A percentile compares a stretch with the other conserved stretches of the same genome.
Evolutionary conservation across 1,140 invertebrate genomes (phyloP).

Genomic region (Neodiprion lecontei): DNA sequence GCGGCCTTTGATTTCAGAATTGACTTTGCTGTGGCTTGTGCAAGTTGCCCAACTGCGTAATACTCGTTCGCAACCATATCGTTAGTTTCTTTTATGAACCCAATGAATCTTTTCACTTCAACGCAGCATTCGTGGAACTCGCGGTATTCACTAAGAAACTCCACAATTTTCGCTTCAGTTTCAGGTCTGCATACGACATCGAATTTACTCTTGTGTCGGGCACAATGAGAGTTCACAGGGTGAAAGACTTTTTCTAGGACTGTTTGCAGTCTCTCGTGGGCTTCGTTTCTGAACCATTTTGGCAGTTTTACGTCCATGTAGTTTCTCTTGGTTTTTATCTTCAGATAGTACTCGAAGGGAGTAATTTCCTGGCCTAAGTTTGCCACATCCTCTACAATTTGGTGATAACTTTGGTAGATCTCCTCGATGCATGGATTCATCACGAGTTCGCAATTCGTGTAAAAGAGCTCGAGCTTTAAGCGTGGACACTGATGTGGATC

Average conservation of each 20-base stretch:
- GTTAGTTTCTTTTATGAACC: constrained; percentile 40
- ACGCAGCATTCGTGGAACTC: constrained; percentile 41
- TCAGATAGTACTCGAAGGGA: constrained; percentile 49
- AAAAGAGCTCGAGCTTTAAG: constrained; percentile 49
- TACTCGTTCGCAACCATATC: constrained; percentile 42
- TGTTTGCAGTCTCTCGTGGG: constrained; percentile 42
- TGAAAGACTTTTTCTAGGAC: constrained; percentile 44
- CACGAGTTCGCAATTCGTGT: constrained; percentile 38
- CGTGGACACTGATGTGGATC: constrained; percentile 40
- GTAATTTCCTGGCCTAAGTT: constrained; percentile 50
- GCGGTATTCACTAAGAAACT: constrained; percentile 28
- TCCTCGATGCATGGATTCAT: constrained; percentile 46
- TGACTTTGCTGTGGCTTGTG: constrained; percentile 43
- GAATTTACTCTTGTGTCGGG: constrained; percentile 28
- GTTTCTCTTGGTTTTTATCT: constrained; percentile 31
- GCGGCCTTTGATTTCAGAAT: constrained; percentile 38
- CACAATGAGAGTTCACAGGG: constrained; percentile 42
- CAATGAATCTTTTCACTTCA: constrained; percentile 45
- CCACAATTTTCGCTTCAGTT: constrained; percentile 23
- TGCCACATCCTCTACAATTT: constrained; percentile 43
- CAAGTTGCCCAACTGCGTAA: constrained; percentile 45
- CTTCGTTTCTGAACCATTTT: constrained; percentile 47
- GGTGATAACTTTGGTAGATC: constrained; percentile 45
- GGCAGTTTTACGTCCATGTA: constrained; percentile 49
- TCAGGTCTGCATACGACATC: constrained; percentile 21